Percentiles rank a stretch among this genome's conserved stretches.
These are phyloP conservation scores for Apus apus DNA, from an alignment of 2,113 vertebrate species.

Conservation along the genomic window DNA sequence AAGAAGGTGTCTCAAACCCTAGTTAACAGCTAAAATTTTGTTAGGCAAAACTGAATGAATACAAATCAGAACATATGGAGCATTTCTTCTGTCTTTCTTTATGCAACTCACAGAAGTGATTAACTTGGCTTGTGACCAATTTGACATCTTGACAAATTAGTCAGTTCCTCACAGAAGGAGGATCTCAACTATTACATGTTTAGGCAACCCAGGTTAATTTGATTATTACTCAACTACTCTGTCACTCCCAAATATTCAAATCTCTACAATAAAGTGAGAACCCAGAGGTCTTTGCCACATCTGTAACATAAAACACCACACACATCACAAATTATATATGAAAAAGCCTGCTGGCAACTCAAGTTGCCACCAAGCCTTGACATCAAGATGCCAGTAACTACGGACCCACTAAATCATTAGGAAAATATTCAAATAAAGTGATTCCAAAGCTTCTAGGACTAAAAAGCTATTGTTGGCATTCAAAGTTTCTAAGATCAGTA, in stretches of 20 bases:
- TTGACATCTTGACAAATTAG: constrained; percentile 54
- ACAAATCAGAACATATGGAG: constrained; percentile 62
- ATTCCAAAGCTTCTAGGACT: not conserved
- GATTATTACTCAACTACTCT: not conserved
- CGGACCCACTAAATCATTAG: not conserved
- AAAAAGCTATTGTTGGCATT: not conserved
- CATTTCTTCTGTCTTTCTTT: constrained; percentile 56
- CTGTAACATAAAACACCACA: not conserved
- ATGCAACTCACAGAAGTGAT: constrained; percentile 34
- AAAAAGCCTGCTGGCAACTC: not conserved
- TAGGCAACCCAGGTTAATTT: constrained; percentile 10
- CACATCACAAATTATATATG: not conserved
- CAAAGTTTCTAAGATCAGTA: not conserved
- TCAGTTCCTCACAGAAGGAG: constrained; percentile 19
- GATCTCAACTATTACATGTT: not conserved
- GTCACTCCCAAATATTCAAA: not conserved
- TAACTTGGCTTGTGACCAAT: constrained; percentile 55
- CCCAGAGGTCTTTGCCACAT: not conserved
- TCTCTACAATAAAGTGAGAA: not conserved
- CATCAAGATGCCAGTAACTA: not conserved
- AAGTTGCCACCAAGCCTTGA: not conserved
- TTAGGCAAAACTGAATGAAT: constrained; percentile 66
- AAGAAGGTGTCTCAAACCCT: constrained; percentile 29
- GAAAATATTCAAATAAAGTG: not conserved
- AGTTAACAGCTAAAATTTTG: constrained; percentile 54